A percentile compares a stretch with the other conserved stretches of the same genome.
Conservation (phyloP, 2,888 invertebrate species). For the Colletes collaris region DNA sequence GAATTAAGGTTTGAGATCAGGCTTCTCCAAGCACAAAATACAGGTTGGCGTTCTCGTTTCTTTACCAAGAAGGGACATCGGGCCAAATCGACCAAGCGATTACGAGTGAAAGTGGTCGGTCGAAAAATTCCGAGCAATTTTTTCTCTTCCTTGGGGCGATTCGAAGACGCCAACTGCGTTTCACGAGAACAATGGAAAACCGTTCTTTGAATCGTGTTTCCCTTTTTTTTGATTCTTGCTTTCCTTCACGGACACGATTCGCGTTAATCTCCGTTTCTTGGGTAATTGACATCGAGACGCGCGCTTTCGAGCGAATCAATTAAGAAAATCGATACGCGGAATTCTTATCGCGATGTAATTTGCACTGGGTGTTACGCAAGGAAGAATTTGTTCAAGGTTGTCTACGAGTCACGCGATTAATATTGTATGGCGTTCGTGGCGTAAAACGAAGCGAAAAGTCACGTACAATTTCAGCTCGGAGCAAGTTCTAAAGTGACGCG, state of each 20-base stretch:
- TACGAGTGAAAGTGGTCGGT: conserved; percentile 27
- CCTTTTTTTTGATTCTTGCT: not conserved
- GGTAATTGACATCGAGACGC: conserved; percentile 25
- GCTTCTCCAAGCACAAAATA: not conserved
- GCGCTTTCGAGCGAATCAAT: conserved; percentile 17
- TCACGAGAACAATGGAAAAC: no score
- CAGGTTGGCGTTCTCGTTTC: not conserved
- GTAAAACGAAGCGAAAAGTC: not conserved
- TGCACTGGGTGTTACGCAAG: conserved; percentile 33
- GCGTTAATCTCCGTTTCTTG: not conserved
- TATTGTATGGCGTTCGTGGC: not conserved
- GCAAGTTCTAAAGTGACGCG: not conserved
- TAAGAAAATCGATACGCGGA: conserved; percentile 30
- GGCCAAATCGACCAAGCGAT: conserved; percentile 1
- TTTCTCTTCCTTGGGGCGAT: not conserved
- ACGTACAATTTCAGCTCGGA: not conserved
- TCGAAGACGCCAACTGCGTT: no score
- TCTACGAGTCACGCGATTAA: conserved; percentile 30
- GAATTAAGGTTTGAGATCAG: no score
- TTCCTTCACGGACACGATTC: not conserved
- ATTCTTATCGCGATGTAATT: conserved; percentile 25
- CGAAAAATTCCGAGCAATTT: conserved; percentile 25
- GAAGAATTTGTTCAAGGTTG: conserved; percentile 33
- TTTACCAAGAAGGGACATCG: not conserved
- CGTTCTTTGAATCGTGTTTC: no score